Base-by-base conservation (phyloP, 1,140 invertebrate genomes). In the Harpegnathos saltator region DNA sequence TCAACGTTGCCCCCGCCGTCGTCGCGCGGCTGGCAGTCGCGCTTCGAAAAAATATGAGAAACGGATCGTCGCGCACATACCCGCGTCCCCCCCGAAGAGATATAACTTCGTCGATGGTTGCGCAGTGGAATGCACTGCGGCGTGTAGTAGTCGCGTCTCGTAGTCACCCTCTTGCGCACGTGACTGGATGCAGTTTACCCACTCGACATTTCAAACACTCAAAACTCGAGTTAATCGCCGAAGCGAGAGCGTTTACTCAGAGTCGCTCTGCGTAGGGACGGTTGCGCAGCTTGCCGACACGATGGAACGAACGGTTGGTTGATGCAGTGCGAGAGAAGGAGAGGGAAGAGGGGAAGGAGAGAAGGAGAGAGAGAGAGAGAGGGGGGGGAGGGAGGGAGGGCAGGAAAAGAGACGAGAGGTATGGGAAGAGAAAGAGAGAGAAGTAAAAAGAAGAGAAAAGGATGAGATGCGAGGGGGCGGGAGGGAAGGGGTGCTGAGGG, bases 221-320 rank as follows among this genome's bases (percentile, higher is more conserved):
- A 91, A 92, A 92, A 91, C 89, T 92, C 88, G 90, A 90, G 91
- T 92, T 92, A 92, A 92, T 92, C 91, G 90, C 87, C 74, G 85
- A 86, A 91, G 90, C 87, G 86, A 89, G 86, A 92, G 88, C 88
- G 89, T 90, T 90, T 90, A 87, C 87, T 89, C 85, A 89, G 89
- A 86, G 84, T 81, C 56, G 80, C 74, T 71, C 78, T 82, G 71
- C 24, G 68, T 61, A 73, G 44, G 69, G 48, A 48, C 52, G 78
- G 59, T 72, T 82, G 68, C 44, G 44, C 82, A 85, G 84, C 88
- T 48, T 72, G 22, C 77, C 68, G 63, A 77, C 85, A 66, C 72
- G 78, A 86, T 87, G 82, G 63, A 84, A 63, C 63, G 72, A 11
- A 9, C 9, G 26, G 48, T 72, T 44, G 58, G 58, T 83, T 17